phyloP scores from a whole-genome alignment of 2,888 invertebrate genomes.

The Andrena camellia region DNA sequence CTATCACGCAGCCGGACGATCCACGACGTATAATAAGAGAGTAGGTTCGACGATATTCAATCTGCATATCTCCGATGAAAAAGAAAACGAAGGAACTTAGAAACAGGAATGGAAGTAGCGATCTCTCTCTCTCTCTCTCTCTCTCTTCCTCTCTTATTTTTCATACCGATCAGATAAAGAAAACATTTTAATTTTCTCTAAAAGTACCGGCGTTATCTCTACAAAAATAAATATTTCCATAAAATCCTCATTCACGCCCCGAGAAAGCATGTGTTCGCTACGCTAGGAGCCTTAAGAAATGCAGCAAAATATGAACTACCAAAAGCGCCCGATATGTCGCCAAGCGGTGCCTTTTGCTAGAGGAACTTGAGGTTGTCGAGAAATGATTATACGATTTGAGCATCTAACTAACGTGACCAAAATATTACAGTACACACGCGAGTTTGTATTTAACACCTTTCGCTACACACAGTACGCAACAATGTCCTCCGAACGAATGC shows the following conservation, averaged over 20 bases:
- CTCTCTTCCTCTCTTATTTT: not conserved
- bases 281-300: slow-evolving; percentile 5
- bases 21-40: not conserved
- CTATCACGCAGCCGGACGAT: not conserved
- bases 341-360: slow-evolving; percentile 9
- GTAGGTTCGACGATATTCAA: not conserved
- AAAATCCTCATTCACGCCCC: slow-evolving; percentile 1
- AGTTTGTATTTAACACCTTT: slow-evolving; percentile 5
- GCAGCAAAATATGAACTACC: slow-evolving; percentile 27
- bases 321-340: slow-evolving; percentile 33
- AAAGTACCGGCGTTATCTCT: slow-evolving; percentile 10
- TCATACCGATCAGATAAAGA: not conserved
- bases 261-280: slow-evolving; percentile 6
- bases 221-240: slow-evolving; percentile 40
- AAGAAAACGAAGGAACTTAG: not conserved
- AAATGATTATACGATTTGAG: slow-evolving; percentile 32
- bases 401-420: slow-evolving; percentile 37
- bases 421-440: slow-evolving; percentile 20
- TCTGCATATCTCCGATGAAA: not conserved
- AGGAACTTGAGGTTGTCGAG: slow-evolving; percentile 47
- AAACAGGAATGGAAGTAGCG: slow-evolving; percentile 20
- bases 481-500: slow-evolving; percentile 23
- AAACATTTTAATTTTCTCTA: slow-evolving; percentile 2
- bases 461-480: slow-evolving; percentile 8
- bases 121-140: not conserved